Conservation (phyloP, 2,888 invertebrate genomes). For the Amiota communis region DNA sequence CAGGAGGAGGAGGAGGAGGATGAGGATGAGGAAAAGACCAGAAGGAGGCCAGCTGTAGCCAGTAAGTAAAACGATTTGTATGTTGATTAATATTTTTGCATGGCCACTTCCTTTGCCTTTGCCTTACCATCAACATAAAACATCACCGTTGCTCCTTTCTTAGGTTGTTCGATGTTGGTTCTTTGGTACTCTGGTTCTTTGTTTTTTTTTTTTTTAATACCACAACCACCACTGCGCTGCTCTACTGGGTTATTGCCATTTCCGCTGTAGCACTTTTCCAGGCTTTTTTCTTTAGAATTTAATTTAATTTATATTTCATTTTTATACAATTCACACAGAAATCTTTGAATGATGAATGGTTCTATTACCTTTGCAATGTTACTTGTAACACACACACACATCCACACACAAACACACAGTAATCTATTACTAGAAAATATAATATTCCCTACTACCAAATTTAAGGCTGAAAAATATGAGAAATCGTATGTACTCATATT, state of each 20-base stretch:
- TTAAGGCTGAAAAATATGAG: too few relatives aligned
- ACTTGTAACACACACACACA: constrained; percentile 13
- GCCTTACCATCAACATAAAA: too few relatives aligned
- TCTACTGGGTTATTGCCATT: constrained; percentile 17
- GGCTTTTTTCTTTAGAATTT: constrained; percentile 51
- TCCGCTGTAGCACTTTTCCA: constrained; percentile 5
- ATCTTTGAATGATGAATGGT: not conserved
- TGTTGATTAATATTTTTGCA: too few relatives aligned
- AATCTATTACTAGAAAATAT: not conserved
- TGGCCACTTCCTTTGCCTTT: too few relatives aligned
- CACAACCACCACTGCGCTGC: constrained; percentile 3
- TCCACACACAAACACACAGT: constrained; percentile 13
- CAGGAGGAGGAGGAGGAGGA: too few relatives aligned
- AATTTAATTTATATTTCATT: constrained; percentile 65
- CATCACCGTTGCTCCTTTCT: too few relatives aligned
- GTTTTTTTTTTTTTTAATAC: not conserved
- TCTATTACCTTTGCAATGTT: not conserved
- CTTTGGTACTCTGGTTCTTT: not conserved
- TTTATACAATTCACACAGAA: constrained; percentile 37
- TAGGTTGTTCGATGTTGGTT: not conserved
- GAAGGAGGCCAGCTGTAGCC: too few relatives aligned
- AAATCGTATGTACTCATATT: too few relatives aligned
- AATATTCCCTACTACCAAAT: not conserved
- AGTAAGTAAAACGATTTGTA: too few relatives aligned
- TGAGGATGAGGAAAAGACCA: too few relatives aligned